These are phyloP conservation scores for Fulmarus glacialis DNA, from an alignment of 2,113 vertebrate genomes.

Conservation along the genomic window DNA sequence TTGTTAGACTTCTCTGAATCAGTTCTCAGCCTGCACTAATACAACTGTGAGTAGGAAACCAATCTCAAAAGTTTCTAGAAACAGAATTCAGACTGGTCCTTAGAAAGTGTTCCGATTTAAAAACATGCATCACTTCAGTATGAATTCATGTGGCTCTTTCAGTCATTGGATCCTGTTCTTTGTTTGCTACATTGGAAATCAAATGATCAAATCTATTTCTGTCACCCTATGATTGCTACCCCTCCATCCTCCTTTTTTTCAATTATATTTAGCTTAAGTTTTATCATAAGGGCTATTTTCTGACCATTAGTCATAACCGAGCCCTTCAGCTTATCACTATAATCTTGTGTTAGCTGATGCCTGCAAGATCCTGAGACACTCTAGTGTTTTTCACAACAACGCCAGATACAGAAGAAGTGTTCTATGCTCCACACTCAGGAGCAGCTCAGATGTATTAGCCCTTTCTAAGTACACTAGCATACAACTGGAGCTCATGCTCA, in stretches of 20 bases:
- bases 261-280: conserved; percentile 26
- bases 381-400: neutral
- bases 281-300: conserved; percentile 29
- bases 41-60: neutral
- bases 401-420: neutral
- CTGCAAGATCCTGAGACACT: neutral
- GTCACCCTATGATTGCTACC: neutral
- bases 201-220: conserved; percentile 1
- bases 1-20: neutral
- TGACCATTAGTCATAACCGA: conserved; percentile 33
- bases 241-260: neutral
- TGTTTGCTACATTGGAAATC: neutral
- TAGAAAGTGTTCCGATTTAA: neutral
- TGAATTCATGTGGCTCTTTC: neutral
- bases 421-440: neutral
- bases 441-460: neutral
- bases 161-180: neutral
- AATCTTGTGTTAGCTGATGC: neutral
- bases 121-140: neutral
- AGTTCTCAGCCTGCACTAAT: neutral
- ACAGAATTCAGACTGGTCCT: neutral
- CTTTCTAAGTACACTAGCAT: neutral
- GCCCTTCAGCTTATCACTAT: neutral
- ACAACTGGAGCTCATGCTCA: neutral
- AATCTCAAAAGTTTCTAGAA: neutral